Evolutionary conservation across 2,113 vertebrate genomes (phyloP).

Genomic region (Nematolebias whitei): DNA sequence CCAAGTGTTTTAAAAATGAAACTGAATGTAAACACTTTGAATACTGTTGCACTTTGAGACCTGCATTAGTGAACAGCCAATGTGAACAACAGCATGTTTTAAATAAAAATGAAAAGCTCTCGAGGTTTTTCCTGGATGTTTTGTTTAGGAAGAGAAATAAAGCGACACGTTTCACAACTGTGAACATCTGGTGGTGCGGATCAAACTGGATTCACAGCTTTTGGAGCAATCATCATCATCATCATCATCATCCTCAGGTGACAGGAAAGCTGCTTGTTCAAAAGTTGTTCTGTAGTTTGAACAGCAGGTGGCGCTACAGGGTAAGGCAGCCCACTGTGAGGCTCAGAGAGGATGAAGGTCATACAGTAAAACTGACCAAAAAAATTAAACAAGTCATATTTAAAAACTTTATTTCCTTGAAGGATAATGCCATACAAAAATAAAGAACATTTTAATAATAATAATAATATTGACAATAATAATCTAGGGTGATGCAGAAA

Average conservation of each 20-base stretch:
- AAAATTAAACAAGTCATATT: conserved; percentile 32
- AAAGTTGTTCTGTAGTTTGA: background rate
- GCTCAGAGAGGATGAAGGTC: background rate
- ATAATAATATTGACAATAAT: conserved; percentile 49
- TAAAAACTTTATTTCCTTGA: conserved; percentile 74
- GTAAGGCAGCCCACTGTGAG: background rate
- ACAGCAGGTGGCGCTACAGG: conserved; percentile 54
- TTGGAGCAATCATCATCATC: too few species aligned
- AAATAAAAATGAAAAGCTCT: background rate
- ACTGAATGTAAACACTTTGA: conserved; percentile 28
- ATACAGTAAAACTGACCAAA: background rate
- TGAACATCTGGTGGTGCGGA: background rate
- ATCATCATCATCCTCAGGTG: too few species aligned
- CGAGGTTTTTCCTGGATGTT: too few species aligned
- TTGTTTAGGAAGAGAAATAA: too few species aligned
- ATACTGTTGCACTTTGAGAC: conserved; percentile 28
- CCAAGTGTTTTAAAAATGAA: background rate
- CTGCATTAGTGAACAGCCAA: conserved; percentile 19
- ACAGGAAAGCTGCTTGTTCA: background rate
- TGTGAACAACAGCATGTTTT: background rate
- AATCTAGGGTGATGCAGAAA: conserved; percentile 50
- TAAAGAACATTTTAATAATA: conserved; percentile 70
- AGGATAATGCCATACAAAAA: conserved; percentile 81
- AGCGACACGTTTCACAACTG: background rate
- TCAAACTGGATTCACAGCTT: background rate